Base-by-base conservation (phyloP, 2,797 vertebrate species). In the Megaceryle alcyon region DNA sequence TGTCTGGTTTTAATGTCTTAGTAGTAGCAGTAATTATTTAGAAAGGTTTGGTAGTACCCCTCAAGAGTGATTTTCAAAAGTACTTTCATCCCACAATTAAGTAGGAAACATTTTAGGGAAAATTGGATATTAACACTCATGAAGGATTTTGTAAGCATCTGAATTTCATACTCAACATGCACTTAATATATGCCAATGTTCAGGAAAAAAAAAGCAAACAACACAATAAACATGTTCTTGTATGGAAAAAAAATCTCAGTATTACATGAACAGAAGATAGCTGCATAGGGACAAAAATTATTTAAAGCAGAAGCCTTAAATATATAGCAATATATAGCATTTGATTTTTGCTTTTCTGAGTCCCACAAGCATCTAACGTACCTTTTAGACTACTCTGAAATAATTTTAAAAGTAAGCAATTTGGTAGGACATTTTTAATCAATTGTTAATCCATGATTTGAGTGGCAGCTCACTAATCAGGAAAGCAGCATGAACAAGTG, bases 391-490 rank as follows among this genome's bases (percentile, higher is more conserved):
- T 84, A 57, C 43, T 75, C 6, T 82, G 56, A 82, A 89, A 76
- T 57, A 57, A 71, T 89, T 95, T 86, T 71, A 9, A 77, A 69
- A 46, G 43, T 83, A 93, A 88, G 83, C 72, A 82, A 82, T 86
- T 82, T 76, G 78, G 59, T 59, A 83, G 90, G 65, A 63, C 44
- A 87, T 96, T 68, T 92, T 5, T 46, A 95, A 78, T 95, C 79
- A 94, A 49, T 59, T 66, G n/a, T 94, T 96, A 82, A 87, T 91
- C 81, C 44, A 21, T 79, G 0, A 71, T 86, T 79, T 97, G 95
- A 97, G 81, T 93, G 86, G 76, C 92, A 78, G 81, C 92, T 51
- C 76, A 86, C 86, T 96, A 96, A 97, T 93, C 65, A 9, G 48
- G 90, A 92, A 94, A 96, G 94, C 53, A 92, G 77, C 87, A 91